A percentile compares a stretch with the other conserved stretches of the same genome.
Evolutionary conservation across 2,888 invertebrate genomes (phyloP).

Genomic region (Andrena marginata): DNA sequence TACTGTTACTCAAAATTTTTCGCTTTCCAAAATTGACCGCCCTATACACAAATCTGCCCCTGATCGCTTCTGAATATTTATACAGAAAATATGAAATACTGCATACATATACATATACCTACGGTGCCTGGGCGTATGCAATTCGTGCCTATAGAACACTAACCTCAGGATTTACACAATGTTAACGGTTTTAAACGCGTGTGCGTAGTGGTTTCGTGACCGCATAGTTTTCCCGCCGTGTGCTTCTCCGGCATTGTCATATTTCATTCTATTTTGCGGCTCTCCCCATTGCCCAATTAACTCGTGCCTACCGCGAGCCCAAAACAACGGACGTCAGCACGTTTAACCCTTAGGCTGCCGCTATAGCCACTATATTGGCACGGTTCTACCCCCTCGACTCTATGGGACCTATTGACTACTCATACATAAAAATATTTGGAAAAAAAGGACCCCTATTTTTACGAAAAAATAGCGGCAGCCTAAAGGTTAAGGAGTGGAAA

Average conservation of each 20-base stretch:
- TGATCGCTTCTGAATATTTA: not conserved
- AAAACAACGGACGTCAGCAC: not conserved
- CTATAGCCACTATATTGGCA: too few relatives aligned
- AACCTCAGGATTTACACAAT: slow-evolving; percentile 14
- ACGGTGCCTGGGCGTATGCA: not conserved
- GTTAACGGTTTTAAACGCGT: slow-evolving; percentile 28
- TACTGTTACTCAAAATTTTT: too few relatives aligned
- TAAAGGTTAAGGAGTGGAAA: too few relatives aligned
- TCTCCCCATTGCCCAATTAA: slow-evolving; percentile 50
- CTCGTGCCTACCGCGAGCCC: slow-evolving; percentile 16
- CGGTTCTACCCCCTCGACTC: too few relatives aligned
- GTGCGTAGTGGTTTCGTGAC: slow-evolving; percentile 19
- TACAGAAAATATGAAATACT: not conserved
- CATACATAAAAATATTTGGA: too few relatives aligned
- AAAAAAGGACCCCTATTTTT: too few relatives aligned
- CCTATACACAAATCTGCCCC: too few relatives aligned
- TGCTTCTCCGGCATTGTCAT: slow-evolving; percentile 12
- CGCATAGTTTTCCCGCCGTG: slow-evolving; percentile 50
- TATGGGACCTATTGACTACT: too few relatives aligned
- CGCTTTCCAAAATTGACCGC: too few relatives aligned
- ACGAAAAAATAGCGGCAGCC: too few relatives aligned
- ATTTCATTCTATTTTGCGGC: slow-evolving; percentile 43
- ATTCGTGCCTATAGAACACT: not conserved
- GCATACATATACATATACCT: not conserved
- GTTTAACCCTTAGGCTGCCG: too few relatives aligned